phyloP scores from a whole-genome alignment of 2,797 vertebrate species.

The Rhodeus uyekii region DNA sequence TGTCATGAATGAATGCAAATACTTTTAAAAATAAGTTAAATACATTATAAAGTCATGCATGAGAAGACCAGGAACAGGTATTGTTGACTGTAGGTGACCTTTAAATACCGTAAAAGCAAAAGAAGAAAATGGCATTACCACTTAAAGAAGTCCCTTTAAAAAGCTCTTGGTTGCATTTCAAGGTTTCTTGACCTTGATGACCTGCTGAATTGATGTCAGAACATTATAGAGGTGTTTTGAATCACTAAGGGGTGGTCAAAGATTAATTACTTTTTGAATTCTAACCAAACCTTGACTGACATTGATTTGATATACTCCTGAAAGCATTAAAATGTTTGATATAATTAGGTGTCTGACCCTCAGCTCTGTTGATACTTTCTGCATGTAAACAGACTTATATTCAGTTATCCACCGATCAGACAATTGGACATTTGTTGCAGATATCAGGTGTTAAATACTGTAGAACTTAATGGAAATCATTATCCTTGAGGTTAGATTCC shows the following conservation, averaged over 20 bases:
- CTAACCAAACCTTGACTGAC: background rate
- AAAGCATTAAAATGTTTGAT: background rate
- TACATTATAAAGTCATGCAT: background rate
- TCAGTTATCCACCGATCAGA: constrained; percentile 5
- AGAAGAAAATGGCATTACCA: background rate
- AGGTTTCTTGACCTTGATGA: background rate
- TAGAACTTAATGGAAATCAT: background rate
- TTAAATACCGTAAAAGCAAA: background rate
- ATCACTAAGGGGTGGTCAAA: background rate
- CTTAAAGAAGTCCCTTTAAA: background rate
- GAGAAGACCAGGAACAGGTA: no score
- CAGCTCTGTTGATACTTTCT: background rate
- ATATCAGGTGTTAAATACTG: background rate
- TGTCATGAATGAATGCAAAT: background rate
- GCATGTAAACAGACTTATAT: background rate
- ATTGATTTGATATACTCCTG: background rate
- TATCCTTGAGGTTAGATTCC: background rate
- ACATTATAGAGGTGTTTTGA: background rate
- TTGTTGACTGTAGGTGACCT: background rate
- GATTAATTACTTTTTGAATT: background rate
- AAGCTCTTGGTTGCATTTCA: background rate
- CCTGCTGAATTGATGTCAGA: background rate
- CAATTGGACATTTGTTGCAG: background rate
- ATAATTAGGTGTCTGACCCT: background rate
- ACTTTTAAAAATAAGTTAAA: background rate